A percentile compares a stretch with the other conserved stretches of the same genome.
Evolutionary conservation across 2,113 vertebrate species (phyloP).

Genomic region (Chrysochloris asiatica): DNA sequence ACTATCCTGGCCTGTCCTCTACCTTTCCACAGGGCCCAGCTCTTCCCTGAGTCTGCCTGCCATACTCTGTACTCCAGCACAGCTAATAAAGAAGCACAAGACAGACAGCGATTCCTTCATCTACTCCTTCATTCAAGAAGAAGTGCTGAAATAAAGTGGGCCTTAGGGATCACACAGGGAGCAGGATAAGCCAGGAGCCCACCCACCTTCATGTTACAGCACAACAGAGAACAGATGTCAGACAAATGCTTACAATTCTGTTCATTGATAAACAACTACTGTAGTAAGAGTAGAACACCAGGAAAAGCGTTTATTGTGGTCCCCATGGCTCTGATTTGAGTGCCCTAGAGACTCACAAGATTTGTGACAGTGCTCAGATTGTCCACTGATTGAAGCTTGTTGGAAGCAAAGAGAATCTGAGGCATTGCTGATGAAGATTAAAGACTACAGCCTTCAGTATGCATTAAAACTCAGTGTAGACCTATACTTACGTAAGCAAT

Average conservation of each 20-base stretch:
- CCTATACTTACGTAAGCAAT: too few species aligned
- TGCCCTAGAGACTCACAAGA: not conserved
- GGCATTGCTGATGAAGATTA: too few species aligned
- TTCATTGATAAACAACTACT: not conserved
- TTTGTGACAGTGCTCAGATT: not conserved
- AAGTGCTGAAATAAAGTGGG: not conserved
- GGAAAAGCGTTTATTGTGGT: not conserved
- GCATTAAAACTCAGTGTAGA: too few species aligned
- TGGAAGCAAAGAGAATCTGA: too few species aligned
- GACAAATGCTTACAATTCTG: not conserved
- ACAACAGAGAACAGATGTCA: not conserved
- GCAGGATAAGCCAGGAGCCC: not conserved
- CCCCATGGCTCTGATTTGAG: too few species aligned
- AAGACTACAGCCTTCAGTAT: too few species aligned
- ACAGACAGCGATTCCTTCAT: not conserved
- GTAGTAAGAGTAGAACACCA: not conserved
- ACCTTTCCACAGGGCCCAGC: not conserved
- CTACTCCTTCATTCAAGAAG: not conserved
- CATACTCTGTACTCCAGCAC: not conserved
- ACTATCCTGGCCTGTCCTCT: not conserved
- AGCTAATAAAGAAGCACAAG: not conserved
- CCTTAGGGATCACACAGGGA: not conserved
- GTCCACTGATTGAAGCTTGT: conserved; percentile 35
- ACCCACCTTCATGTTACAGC: not conserved
- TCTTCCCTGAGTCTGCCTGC: not conserved